Evolutionary conservation across 2,113 vertebrate species (phyloP), one percentile per base, ranked within the genome.

Genomic region (Psittacula cyanocephala): DNA sequence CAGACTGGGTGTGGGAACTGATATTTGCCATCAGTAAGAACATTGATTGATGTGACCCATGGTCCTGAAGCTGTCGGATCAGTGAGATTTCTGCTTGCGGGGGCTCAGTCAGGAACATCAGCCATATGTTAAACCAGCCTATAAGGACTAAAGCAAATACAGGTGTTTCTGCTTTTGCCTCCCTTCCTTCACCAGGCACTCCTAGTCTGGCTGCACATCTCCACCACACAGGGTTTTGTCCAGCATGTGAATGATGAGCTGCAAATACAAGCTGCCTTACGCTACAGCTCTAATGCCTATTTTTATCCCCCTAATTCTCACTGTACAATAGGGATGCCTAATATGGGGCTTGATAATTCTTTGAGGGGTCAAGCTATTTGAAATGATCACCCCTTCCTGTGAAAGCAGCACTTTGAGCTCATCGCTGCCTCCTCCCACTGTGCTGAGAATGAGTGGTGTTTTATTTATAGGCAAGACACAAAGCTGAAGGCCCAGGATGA

Each of bases 381-480:
- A 72, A 90, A 86, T 10, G 37, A 74, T 50, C 37, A 3, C 44
- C 63, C 29, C 59, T 93, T 31, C 44, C 63, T 5, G 8, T 5
- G 79, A 19, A 69, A 88, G 68, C 49, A 57, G 64, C 59, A 18
- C 63, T 88, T 62, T 17, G 75, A 80, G 88, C 88, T 88, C 63
- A 1, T 59, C 11, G 6, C 85, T 88, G 88, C 69, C 72, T 71
- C 77, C 90, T 62, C 88, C 80, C 83, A 57, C 88, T 43, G 83
- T 0, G 19, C 65, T 39, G 81, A 31, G 62, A 67, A 72, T 41
- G 59, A 76, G 74, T 27, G 7, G 37, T 19, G 44, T 35, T 91
- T 96, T 96, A 94, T 96, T 96, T 91, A 92, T 28, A 87, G 81
- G 49, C 75, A 65, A 75, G 86, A 69, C 88, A 94, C 88, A 94